phyloP scores from a whole-genome alignment of 2,113 vertebrate genomes.

The Brienomyrus brachyistius region DNA sequence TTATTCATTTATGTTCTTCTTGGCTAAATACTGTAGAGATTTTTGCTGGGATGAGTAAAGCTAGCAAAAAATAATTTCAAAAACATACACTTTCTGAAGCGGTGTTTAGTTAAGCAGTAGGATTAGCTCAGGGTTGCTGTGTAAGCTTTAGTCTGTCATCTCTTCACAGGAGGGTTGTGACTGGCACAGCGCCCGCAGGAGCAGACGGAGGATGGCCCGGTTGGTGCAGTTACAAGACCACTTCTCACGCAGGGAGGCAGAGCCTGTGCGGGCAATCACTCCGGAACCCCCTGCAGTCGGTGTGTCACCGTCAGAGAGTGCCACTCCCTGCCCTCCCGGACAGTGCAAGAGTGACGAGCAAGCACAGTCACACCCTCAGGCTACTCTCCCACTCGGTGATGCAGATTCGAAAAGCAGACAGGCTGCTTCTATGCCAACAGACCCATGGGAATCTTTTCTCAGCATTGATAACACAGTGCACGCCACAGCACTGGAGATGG shows the following conservation, averaged over 20 bases:
- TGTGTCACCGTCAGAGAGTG: background rate
- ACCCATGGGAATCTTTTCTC: background rate
- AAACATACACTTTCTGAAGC: background rate
- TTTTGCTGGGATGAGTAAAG: background rate
- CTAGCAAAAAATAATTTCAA: background rate
- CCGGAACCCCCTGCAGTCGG: background rate
- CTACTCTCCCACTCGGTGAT: background rate
- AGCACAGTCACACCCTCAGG: background rate
- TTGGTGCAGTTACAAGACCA: constrained; percentile 43
- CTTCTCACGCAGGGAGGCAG: constrained; percentile 37
- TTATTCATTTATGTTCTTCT: background rate
- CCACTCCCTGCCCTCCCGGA: background rate
- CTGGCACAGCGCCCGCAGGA: constrained; percentile 36
- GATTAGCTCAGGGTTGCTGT: background rate
- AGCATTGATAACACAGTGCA: background rate
- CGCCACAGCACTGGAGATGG: background rate
- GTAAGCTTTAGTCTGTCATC: background rate
- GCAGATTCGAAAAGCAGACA: background rate
- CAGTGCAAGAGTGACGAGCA: background rate
- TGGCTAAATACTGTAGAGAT: background rate
- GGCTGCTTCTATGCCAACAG: background rate
- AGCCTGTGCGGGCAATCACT: constrained; percentile 14
- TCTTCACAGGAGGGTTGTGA: constrained; percentile 47
- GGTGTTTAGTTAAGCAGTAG: background rate
- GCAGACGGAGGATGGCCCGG: constrained; percentile 42